Evolutionary conservation across 2,797 vertebrate genomes (phyloP).

Genomic region (Urocyon cinereoargenteus): DNA sequence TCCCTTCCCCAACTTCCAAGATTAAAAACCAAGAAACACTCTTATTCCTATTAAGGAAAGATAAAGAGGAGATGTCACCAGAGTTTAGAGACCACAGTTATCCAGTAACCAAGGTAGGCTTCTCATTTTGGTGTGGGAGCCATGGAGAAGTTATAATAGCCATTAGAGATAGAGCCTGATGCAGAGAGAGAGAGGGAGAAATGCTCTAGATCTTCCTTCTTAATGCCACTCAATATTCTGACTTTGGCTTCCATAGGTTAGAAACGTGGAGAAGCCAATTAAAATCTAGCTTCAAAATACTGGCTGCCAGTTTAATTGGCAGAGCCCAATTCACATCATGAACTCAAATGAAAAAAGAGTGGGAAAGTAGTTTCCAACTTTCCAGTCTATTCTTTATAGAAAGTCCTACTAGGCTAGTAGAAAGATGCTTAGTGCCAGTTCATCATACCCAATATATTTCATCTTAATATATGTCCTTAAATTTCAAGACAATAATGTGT

Average conservation of each 20-base stretch:
- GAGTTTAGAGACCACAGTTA: not conserved
- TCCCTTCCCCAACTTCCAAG: not conserved
- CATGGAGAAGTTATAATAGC: not conserved
- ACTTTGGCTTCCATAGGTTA: not conserved
- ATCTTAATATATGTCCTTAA: not conserved
- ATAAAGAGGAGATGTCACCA: not conserved
- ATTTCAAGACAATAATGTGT: not conserved
- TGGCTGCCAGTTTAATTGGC: not conserved
- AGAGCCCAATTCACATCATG: not conserved
- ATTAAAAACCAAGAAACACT: not conserved
- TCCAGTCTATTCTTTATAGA: not conserved
- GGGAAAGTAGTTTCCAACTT: not conserved
- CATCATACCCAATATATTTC: not conserved
- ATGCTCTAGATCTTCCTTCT: not conserved
- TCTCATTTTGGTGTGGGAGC: not conserved
- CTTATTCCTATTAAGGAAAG: not conserved
- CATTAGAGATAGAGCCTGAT: not conserved
- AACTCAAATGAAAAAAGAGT: not conserved
- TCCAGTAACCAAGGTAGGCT: not conserved
- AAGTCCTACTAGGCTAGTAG: not conserved
- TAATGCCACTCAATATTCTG: not conserved
- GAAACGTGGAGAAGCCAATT: not conserved
- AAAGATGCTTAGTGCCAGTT: not conserved
- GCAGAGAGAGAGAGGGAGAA: not conserved
- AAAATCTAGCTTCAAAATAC: not conserved